These are phyloP conservation scores for Plectropomus leopardus DNA, from an alignment of 2,113 vertebrate genomes.

Conservation along the genomic window DNA sequence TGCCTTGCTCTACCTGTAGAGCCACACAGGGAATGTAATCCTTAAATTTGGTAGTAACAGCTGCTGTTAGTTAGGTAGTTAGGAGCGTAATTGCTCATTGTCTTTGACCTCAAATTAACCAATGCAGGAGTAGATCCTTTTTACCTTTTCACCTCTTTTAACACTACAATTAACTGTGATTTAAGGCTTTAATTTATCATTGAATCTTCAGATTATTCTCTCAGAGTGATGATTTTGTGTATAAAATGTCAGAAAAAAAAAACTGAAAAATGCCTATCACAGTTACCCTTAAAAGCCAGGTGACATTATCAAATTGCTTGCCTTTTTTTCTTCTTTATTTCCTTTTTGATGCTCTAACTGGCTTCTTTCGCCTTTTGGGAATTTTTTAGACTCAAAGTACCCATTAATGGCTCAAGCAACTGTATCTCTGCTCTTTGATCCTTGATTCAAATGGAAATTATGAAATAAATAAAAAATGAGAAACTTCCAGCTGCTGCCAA, in stretches of 20 bases:
- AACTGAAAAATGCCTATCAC: too few relatives aligned
- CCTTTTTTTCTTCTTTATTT: background rate
- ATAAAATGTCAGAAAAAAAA: too few relatives aligned
- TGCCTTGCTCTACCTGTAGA: background rate
- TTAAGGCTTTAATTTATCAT: too few relatives aligned
- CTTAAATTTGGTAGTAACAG: background rate
- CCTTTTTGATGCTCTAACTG: background rate
- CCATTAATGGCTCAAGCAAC: background rate
- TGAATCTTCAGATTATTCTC: too few relatives aligned
- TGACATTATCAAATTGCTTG: too few relatives aligned
- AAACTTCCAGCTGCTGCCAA: background rate
- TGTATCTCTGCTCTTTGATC: background rate
- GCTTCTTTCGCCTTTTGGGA: background rate
- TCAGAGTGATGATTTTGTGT: too few relatives aligned
- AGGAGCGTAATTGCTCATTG: background rate
- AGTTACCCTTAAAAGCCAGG: too few relatives aligned
- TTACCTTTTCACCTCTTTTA: too few relatives aligned
- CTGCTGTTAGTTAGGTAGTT: background rate
- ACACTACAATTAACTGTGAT: too few relatives aligned
- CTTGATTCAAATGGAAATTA: background rate
- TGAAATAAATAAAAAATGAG: background rate
- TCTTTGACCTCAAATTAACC: background rate
- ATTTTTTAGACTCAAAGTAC: background rate
- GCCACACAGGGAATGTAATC: background rate
- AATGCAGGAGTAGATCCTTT: too few relatives aligned